phyloP scores from a whole-genome alignment of 64 coral and sea anemone species.

The Stichodactyla helianthus region DNA sequence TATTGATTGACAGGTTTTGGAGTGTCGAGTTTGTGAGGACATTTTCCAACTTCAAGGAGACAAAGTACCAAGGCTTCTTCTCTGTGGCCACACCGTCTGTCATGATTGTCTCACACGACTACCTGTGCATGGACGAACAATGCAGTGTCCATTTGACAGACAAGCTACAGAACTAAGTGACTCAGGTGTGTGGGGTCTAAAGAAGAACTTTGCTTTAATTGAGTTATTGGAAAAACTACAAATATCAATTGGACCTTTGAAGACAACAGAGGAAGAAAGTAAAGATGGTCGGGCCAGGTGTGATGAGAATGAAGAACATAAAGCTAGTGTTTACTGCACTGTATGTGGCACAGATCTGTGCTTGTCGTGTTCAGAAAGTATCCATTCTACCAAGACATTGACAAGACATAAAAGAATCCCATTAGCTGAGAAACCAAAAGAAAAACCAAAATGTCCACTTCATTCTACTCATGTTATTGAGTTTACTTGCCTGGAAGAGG shows the following conservation, averaged over 20 bases:
- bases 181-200: slow-evolving; percentile 91
- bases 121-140: slow-evolving; percentile 60
- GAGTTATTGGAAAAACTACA: slow-evolving; percentile 83
- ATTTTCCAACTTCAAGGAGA: slow-evolving; percentile 95
- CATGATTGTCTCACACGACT: slow-evolving; percentile 86
- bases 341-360: slow-evolving; percentile 84
- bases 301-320: slow-evolving; percentile 97
- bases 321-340: slow-evolving; percentile 72
- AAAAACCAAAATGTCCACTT: slow-evolving; percentile 79
- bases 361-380: slow-evolving; percentile 66
- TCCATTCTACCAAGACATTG: slow-evolving; percentile 92
- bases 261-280: slow-evolving; percentile 41
- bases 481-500: slow-evolving; percentile 93
- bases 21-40: slow-evolving; percentile 98
- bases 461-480: slow-evolving; percentile 93
- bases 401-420: slow-evolving; percentile 89
- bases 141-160: slow-evolving; percentile 93
- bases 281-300: slow-evolving; percentile 69
- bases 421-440: slow-evolving; percentile 85
- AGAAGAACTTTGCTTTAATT: slow-evolving; percentile 93
- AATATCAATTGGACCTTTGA: slow-evolving; percentile 52
- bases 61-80: slow-evolving; percentile 87
- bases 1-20: slow-evolving; percentile 65
- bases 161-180: slow-evolving; percentile 84
- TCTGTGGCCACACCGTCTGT: slow-evolving; percentile 96